Percentiles rank a stretch among this genome's conserved stretches.
phyloP scores from a whole-genome alignment of 2,113 vertebrate genomes.

The Epinephelus fuscoguttatus region DNA sequence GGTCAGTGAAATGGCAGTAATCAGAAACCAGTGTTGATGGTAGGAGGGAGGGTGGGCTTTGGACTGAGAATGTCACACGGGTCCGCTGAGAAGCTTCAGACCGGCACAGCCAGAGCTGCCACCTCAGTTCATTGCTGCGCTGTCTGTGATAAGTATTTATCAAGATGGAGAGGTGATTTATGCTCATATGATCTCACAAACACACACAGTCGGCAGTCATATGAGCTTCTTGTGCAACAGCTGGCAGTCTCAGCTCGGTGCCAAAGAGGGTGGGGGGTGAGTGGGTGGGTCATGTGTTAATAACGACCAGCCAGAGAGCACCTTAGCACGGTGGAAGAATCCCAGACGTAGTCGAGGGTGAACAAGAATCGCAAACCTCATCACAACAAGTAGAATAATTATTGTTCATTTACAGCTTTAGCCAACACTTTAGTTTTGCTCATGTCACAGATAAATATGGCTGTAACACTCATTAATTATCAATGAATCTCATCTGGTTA shows the following conservation, averaged over 20 bases:
- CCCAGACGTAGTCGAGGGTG: not conserved
- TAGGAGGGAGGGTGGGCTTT: not conserved
- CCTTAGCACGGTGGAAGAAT: not conserved
- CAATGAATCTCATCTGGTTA: too few relatives aligned
- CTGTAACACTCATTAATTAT: too few relatives aligned
- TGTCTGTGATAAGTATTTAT: constrained; percentile 36
- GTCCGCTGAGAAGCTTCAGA: constrained; percentile 15
- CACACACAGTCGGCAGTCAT: not conserved
- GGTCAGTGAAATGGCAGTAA: constrained; percentile 60
- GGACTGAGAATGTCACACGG: constrained; percentile 25
- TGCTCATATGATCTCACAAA: constrained; percentile 4
- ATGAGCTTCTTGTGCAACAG: constrained; percentile 37
- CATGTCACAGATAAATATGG: not conserved
- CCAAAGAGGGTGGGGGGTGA: not conserved
- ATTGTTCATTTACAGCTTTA: not conserved
- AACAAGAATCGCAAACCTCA: not conserved
- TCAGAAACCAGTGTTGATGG: constrained; percentile 46
- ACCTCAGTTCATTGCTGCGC: constrained; percentile 21
- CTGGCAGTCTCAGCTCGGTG: constrained; percentile 18
- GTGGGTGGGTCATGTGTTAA: not conserved
- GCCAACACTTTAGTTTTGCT: not conserved
- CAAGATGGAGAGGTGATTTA: constrained; percentile 27
- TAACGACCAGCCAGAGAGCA: constrained; percentile 13
- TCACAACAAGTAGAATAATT: not conserved
- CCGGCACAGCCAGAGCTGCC: constrained; percentile 22